Base-by-base conservation (phyloP, 2,888 invertebrate genomes). In the Zootermopsis nevadensis region DNA sequence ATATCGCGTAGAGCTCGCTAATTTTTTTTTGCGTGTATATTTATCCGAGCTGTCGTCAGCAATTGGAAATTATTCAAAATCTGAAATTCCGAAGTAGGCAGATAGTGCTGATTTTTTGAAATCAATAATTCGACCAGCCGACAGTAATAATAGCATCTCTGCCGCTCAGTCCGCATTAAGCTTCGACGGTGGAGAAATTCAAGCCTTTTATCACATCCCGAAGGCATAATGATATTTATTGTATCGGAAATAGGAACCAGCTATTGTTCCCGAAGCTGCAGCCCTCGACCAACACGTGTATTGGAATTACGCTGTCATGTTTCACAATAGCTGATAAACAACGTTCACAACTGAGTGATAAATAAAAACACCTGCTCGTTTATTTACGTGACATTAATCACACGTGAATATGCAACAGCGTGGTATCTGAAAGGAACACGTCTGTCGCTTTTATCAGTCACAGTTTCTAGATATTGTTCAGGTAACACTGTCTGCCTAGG, bases 41-140 rank as follows among this genome's bases (percentile, higher is more conserved):
- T 74, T 38, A 74, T 35, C n/a, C 38, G 33, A 27, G 2, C 38
- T 74, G 74, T 74, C 74, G 38, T 74, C 7, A 74, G 74, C 74
- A 74, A 74, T 38, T 74, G 74, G 74, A 38, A 74, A 35, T 22
- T n/a, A 35, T 38, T 74, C 35, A 74, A 74, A 74, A 74, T 74
- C 12, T 74, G 74, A 74, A 38, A 74, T 38, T 38, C 35, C 38
- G 38, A 38, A 19, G 19, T n/a, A 69, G 22, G 33, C 38, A 38
- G 74, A 19, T 35, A 38, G 33, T 12, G 31, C 24, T 33, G 24
- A 38, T 69, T 69, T 69, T 69, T 31, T 3, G 31, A 69, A 69
- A 69, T 69, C 69, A 69, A 69, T 69, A 69, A 30, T 6, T 69
- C 1, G 15, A 22, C 8, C 31, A 27, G 69, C 27, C 4, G 30